A percentile compares a stretch with the other conserved stretches of the same genome.
Evolutionary conservation across 2,797 vertebrate genomes (phyloP).

Genomic region (Masticophis lateralis): DNA sequence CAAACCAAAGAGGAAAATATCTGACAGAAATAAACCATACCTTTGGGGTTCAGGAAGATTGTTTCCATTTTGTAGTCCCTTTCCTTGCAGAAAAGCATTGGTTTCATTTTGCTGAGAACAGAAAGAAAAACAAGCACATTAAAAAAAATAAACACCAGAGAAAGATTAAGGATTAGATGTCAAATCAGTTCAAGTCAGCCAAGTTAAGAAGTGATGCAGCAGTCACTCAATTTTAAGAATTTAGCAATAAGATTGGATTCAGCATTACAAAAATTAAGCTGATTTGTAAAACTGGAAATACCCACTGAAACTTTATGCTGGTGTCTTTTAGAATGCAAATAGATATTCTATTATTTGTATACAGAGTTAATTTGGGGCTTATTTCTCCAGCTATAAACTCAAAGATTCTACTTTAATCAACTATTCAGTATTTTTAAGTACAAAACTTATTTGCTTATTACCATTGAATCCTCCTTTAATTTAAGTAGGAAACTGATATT

Average conservation of each 20-base stretch:
- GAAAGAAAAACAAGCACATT: conserved; percentile 12
- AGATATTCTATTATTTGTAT: fast-evolving
- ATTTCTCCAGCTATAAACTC: not conserved
- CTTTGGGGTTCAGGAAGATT: conserved; percentile 75
- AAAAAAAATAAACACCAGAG: not conserved
- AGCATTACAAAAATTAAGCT: not conserved
- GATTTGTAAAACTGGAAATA: not conserved
- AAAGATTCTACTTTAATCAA: not conserved
- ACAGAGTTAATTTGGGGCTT: not conserved
- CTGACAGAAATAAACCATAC: conserved; percentile 64
- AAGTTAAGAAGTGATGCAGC: not conserved
- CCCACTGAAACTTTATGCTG: not conserved
- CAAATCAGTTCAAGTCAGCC: not conserved
- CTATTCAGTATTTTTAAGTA: not conserved
- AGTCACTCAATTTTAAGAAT: not conserved
- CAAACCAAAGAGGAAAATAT: not conserved
- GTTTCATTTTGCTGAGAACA: conserved; percentile 73
- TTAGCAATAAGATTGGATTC: not conserved
- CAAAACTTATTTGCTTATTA: not conserved
- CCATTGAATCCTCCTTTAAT: not conserved
- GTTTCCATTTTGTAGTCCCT: conserved; percentile 70
- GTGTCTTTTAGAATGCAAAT: not conserved
- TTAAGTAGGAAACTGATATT: not conserved
- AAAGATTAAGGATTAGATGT: not conserved
- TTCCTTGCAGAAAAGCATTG: conserved; percentile 76